Conservation (phyloP, 2,797 vertebrate species). For the Cichlasoma orientale region DNA sequence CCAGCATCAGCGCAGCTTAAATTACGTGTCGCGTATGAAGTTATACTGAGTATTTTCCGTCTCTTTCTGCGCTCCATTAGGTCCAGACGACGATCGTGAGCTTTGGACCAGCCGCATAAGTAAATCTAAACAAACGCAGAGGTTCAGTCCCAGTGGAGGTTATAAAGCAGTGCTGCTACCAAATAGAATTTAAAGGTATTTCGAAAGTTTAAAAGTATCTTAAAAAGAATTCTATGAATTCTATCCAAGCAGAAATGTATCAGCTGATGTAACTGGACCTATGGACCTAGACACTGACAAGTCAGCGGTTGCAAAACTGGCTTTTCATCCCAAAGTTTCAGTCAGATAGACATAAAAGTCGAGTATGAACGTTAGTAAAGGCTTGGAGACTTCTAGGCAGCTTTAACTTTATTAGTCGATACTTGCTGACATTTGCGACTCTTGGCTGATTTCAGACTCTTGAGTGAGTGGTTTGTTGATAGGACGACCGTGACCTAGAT, state of each 20-base stretch:
- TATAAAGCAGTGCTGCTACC: background rate
- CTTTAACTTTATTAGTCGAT: too few relatives aligned
- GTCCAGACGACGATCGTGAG: background rate
- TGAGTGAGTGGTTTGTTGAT: background rate
- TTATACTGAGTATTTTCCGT: background rate
- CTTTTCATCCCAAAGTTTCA: background rate
- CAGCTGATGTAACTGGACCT: background rate
- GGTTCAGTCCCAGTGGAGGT: background rate
- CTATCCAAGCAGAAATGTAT: background rate
- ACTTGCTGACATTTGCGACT: background rate
- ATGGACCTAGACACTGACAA: background rate
- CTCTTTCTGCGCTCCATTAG: background rate
- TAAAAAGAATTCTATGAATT: background rate
- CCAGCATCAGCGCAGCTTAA: fast-evolving
- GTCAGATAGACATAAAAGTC: background rate
- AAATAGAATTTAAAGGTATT: background rate
- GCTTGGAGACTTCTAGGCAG: too few relatives aligned
- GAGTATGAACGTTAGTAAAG: background rate
- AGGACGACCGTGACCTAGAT: background rate
- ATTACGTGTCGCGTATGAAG: background rate
- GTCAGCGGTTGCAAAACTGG: background rate
- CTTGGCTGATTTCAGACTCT: background rate
- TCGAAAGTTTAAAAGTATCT: background rate
- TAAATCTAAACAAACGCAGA: background rate
- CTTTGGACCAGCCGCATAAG: background rate